phyloP scores from a whole-genome alignment of 2,797 vertebrate species.

The Brotula barbata region DNA sequence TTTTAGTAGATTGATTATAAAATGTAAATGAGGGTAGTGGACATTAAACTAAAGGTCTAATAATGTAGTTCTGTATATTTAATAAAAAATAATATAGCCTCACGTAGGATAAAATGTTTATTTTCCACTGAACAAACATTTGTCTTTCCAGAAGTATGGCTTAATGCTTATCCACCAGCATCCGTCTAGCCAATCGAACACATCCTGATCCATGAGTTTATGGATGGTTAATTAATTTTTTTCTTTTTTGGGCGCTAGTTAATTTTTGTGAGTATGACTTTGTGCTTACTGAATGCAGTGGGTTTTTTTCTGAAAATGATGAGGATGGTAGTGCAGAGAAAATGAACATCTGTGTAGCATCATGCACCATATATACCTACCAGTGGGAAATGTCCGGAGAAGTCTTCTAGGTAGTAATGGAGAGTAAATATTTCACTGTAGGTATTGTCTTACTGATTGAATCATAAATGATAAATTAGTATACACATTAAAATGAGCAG shows the following conservation, averaged over 20 bases:
- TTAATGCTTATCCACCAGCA: conserved; percentile 2
- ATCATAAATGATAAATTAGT: not conserved
- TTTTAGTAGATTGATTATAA: too few relatives aligned
- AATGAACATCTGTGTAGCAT: not conserved
- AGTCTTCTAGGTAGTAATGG: not conserved
- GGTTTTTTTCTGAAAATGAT: conserved; percentile 5
- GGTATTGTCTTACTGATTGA: conserved; percentile 5
- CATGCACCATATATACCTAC: not conserved
- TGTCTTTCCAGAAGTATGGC: too few relatives aligned
- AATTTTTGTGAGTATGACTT: conserved; percentile 13
- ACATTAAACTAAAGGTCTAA: too few relatives aligned
- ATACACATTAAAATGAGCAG: not conserved
- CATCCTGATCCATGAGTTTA: conserved; percentile 14
- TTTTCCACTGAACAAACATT: too few relatives aligned
- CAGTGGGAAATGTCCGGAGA: conserved; percentile 3
- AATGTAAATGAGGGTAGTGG: too few relatives aligned
- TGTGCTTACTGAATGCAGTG: not conserved
- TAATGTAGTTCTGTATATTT: too few relatives aligned
- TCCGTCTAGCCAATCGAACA: conserved; percentile 9
- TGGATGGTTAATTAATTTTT: conserved; percentile 4
- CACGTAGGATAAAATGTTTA: too few relatives aligned
- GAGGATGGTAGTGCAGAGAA: not conserved
- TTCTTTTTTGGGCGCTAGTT: conserved; percentile 9
- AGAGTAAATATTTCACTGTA: not conserved
- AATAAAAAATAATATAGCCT: too few relatives aligned